A percentile compares a stretch with the other conserved stretches of the same genome.
phyloP scores from a whole-genome alignment of 2,888 invertebrate species.

The Lithophane leautieri region DNA sequence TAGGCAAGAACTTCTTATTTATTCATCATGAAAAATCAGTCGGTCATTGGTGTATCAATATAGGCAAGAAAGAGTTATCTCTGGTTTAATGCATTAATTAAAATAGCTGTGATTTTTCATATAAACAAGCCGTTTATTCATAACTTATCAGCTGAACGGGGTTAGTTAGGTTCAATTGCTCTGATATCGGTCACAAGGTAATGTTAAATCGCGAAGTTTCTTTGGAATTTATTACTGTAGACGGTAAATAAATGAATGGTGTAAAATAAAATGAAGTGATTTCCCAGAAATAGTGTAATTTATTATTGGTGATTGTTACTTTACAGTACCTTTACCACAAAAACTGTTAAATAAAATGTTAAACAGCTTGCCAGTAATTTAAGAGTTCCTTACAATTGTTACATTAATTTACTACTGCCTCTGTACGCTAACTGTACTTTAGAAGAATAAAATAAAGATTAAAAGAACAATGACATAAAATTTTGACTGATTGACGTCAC shows the following conservation, averaged over 20 bases:
- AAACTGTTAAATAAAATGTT: not conserved
- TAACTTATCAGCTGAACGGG: conserved; percentile 67
- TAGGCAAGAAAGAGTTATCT: conserved; percentile 15
- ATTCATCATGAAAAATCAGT: not conserved
- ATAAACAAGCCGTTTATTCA: conserved; percentile 61
- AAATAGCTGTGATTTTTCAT: conserved; percentile 60
- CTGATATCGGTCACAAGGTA: conserved; percentile 55
- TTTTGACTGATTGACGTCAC: conserved; percentile 33
- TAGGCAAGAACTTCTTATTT: not conserved
- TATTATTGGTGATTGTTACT: not conserved
- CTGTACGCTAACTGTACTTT: not conserved
- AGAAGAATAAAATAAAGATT: conserved; percentile 11
- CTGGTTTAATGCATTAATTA: conserved; percentile 26
- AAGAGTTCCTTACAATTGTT: too few species aligned
- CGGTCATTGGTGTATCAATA: not conserved
- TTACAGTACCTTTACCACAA: not conserved
- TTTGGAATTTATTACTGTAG: conserved; percentile 21
- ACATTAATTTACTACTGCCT: not conserved
- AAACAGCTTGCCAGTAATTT: not conserved
- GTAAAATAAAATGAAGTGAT: not conserved
- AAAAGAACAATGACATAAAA: conserved; percentile 27
- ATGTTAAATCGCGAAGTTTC: conserved; percentile 42
- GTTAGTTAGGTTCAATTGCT: conserved; percentile 67
- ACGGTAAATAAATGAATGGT: too few species aligned
- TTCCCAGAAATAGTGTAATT: not conserved